Conservation (phyloP, 2,113 vertebrate genomes). For the Pollimyrus isidori region DNA sequence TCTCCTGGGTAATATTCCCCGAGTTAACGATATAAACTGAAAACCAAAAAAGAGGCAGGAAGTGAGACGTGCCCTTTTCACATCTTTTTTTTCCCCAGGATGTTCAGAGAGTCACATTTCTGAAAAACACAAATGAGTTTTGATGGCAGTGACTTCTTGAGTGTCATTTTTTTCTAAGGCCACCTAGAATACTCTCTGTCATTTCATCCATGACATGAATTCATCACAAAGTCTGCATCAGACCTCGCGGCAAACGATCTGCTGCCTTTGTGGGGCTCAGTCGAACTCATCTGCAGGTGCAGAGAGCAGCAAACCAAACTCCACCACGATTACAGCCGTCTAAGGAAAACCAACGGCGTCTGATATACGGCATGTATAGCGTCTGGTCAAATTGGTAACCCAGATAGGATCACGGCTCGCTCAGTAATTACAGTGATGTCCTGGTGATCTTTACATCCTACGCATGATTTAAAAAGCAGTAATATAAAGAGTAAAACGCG, state of each 20-base stretch:
- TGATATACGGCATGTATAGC: neutral
- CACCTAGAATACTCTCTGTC: neutral
- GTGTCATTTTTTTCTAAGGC: neutral
- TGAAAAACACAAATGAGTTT: neutral
- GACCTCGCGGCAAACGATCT: neutral
- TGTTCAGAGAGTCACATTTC: neutral
- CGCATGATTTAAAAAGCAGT: neutral
- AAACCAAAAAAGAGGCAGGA: neutral
- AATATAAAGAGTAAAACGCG: neutral
- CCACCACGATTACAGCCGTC: neutral
- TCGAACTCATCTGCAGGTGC: neutral
- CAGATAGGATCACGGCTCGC: neutral
- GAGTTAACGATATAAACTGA: neutral
- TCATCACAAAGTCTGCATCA: neutral
- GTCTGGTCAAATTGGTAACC: neutral
- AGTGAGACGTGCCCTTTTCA: neutral
- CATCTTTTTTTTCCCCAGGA: neutral
- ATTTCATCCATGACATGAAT: neutral
- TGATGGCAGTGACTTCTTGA: neutral
- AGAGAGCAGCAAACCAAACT: neutral
- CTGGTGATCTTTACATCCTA: neutral
- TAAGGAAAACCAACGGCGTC: neutral
- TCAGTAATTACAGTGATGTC: neutral
- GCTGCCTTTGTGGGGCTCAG: neutral
- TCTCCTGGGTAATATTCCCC: constrained; percentile 13